These are phyloP conservation scores for Mizuhopecten yessoensis DNA, from an alignment of 1,140 invertebrate genomes.

Conservation along the genomic window DNA sequence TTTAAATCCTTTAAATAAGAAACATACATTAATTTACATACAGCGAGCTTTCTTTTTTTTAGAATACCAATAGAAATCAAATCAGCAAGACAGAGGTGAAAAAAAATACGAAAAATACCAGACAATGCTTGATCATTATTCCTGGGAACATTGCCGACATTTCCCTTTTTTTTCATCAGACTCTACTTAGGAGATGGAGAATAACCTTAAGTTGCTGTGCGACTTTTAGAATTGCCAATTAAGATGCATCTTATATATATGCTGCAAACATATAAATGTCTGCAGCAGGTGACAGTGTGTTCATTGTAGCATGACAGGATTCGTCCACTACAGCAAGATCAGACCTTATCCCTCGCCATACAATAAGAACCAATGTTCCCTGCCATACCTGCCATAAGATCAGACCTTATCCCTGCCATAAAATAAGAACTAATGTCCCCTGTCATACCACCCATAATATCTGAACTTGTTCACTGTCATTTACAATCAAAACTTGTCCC, in stretches of 20 bases:
- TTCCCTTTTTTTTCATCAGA: background rate
- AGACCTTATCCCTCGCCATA: no score
- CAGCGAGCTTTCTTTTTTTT: constrained; percentile 14
- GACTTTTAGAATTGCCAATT: background rate
- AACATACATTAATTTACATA: constrained; percentile 32
- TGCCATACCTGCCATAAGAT: no score
- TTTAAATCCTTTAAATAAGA: constrained; percentile 30
- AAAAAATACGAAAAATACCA: constrained; percentile 26
- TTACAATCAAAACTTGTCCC: no score
- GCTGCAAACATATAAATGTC: background rate
- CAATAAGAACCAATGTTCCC: no score
- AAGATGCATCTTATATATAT: background rate
- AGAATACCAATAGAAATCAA: constrained; percentile 34
- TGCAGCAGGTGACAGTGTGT: no score
- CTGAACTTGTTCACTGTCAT: no score
- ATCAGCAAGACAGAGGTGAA: constrained; percentile 5
- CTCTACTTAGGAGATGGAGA: constrained; percentile 13
- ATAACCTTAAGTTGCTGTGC: background rate
- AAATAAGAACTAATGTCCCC: no score
- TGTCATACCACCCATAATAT: no score
- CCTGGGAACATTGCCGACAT: background rate
- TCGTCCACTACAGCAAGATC: no score
- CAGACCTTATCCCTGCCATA: no score
- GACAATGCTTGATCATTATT: background rate
- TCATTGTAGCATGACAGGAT: no score